Evolutionary conservation across 2,113 vertebrate genomes (phyloP), one percentile per base, ranked within the genome.

Genomic region (Oncorhynchus clarkii): DNA sequence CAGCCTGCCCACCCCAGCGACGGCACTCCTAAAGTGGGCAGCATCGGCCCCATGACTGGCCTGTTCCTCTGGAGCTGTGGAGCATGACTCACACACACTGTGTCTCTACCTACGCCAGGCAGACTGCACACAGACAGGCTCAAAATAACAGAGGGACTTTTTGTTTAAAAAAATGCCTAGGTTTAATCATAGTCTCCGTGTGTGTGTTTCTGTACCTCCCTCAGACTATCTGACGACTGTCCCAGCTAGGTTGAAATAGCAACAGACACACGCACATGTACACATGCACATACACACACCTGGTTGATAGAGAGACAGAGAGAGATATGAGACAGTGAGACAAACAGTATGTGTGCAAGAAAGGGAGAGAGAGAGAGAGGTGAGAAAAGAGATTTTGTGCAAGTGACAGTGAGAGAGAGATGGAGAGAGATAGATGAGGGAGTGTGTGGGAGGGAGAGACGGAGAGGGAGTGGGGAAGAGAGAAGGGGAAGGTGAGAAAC

Each of bases 1-100:
- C 78, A 83, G 84, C 79, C 71, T 82, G 75, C 82, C 83, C 84
- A 88, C 83, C 88, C 85, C 72, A 29, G 79, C 82, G 79, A 79
- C 59, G 0, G 59, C 29, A 72, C 80, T 82, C 81, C 70, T 51
- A 78, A 81, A 76, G 84, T 64, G 5, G 78, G 77, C 70, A 71
- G 79, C 66, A 74, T 75, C 45, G 5, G 2, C 80, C 77, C 71
- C 82, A 62, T 49, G 26, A 14, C 67, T 72, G 74, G 81, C 65
- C 77, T 73, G 69, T 80, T 27, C 48, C 34, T 29, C 64, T 45
- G 67, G 48, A 26, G 70, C 22, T 34, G 6, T 34, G 6, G 34
- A 7, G 34, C 34, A 77, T 88, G 84, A 90, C 79, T 90, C 86
- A 86, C 75, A 34, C 65, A 81, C 80, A 51, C 49, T 51, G 49